These are phyloP conservation scores for Julus scanicus DNA, from an alignment of 2,888 invertebrate species.

Conservation along the genomic window DNA sequence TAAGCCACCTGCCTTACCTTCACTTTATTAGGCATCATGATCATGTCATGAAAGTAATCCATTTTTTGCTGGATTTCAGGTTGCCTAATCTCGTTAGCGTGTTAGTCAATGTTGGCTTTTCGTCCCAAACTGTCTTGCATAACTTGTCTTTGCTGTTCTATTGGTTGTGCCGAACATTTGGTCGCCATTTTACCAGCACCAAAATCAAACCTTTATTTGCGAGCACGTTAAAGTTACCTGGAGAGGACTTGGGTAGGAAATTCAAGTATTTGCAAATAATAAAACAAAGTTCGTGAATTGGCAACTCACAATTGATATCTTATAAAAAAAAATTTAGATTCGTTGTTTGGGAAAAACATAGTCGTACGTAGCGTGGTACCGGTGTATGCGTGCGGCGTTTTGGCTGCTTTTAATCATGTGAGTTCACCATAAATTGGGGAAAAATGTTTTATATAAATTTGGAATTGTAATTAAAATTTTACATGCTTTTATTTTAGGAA, in stretches of 20 bases:
- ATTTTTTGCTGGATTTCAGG: conserved; percentile 64
- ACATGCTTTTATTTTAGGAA: conserved; percentile 61
- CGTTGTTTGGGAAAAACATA: conserved; percentile 61
- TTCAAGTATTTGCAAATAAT: not conserved
- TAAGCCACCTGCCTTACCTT: conserved; percentile 62
- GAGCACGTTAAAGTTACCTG: conserved; percentile 60
- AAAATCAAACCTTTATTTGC: conserved; percentile 65
- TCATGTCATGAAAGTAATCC: not conserved
- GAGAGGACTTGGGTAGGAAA: conserved; percentile 63
- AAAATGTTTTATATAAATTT: not conserved
- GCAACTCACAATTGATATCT: too few relatives aligned
- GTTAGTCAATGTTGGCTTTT: conserved; percentile 70
- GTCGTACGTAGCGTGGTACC: conserved; percentile 65
- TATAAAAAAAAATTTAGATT: not conserved
- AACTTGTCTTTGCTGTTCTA: conserved; percentile 71
- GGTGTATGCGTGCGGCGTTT: conserved; percentile 66
- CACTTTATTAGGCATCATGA: not conserved
- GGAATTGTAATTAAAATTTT: not conserved
- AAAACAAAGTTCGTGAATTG: too few relatives aligned
- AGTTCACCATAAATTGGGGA: conserved; percentile 49
- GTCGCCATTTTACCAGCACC: conserved; percentile 72
- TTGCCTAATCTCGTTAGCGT: conserved; percentile 72
- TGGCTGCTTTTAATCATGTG: conserved; percentile 65
- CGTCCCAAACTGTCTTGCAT: conserved; percentile 70
- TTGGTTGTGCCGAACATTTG: conserved; percentile 75